Percentiles rank a stretch among this genome's conserved stretches.
phyloP scores from a whole-genome alignment of 2,888 invertebrate genomes.

The Bombyx huttoni region DNA sequence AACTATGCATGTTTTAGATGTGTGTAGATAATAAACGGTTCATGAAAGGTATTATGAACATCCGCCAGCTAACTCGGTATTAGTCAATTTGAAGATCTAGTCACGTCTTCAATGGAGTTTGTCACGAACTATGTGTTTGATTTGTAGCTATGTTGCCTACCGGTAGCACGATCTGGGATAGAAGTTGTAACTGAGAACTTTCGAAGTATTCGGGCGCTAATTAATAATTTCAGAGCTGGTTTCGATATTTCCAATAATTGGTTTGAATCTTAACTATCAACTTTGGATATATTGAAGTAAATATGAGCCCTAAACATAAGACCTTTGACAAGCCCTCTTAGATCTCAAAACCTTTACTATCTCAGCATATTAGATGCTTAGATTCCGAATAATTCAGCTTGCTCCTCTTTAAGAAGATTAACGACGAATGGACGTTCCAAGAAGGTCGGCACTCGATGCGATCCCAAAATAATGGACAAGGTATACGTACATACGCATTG shows the following conservation, averaged over 20 bases:
- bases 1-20: conserved; percentile 53
- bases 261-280: too few relatives aligned
- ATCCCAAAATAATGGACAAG: conserved; percentile 41
- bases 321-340: conserved; percentile 13
- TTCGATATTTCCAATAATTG: too few relatives aligned
- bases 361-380: conserved; percentile 61
- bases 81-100: conserved; percentile 27
- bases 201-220: too few relatives aligned
- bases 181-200: too few relatives aligned
- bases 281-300: background rate
- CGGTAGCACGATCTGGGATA: background rate
- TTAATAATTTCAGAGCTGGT: too few relatives aligned
- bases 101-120: conserved; percentile 34
- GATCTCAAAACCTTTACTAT: conserved; percentile 57
- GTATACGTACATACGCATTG: conserved; percentile 29
- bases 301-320: background rate
- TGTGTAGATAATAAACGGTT: conserved; percentile 44
- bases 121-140: background rate
- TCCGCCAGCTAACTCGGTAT: background rate
- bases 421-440: conserved; percentile 65
- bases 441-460: conserved; percentile 43
- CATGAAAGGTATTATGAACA: conserved; percentile 24
- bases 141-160: background rate
- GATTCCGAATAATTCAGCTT: conserved; percentile 60
- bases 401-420: conserved; percentile 65